phyloP scores from a whole-genome alignment of 2,888 invertebrate genomes.

The Thera britannica region DNA sequence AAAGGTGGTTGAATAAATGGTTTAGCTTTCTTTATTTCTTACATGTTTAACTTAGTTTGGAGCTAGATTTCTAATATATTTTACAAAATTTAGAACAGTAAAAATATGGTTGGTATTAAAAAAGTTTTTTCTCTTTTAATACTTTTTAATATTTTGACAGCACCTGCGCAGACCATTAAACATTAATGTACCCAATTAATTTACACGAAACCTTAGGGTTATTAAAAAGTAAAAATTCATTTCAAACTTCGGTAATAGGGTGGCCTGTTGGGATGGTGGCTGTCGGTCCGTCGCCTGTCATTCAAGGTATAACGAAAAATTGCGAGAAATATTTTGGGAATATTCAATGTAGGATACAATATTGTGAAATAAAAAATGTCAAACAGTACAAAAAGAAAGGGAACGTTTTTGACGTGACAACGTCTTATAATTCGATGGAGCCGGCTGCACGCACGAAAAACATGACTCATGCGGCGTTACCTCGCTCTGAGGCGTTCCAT shows the following conservation, averaged over 20 bases:
- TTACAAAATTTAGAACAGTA: neutral
- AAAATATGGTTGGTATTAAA: neutral
- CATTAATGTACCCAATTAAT: slow-evolving; percentile 21
- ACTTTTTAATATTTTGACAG: neutral
- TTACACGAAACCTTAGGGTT: slow-evolving; percentile 16
- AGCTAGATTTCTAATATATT: no score
- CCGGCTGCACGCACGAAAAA: no score
- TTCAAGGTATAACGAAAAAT: slow-evolving; percentile 21
- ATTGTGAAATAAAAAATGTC: neutral
- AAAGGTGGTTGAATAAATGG: no score
- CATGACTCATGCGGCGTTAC: no score
- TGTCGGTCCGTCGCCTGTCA: slow-evolving; percentile 14
- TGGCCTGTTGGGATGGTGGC: neutral
- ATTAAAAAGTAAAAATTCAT: slow-evolving; percentile 36
- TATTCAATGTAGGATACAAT: neutral
- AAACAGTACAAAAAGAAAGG: no score
- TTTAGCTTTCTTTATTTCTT: no score
- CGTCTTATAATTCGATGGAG: no score
- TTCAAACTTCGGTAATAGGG: slow-evolving; percentile 24
- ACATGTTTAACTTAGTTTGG: no score
- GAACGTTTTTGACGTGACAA: no score
- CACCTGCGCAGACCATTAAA: slow-evolving; percentile 9
- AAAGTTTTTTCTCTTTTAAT: neutral
- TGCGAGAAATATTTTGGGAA: slow-evolving; percentile 11
- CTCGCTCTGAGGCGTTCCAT: no score